A percentile compares a stretch with the other conserved stretches of the same genome.
Evolutionary conservation across 2,888 invertebrate genomes (phyloP).

Genomic region (Plebejus anna): DNA sequence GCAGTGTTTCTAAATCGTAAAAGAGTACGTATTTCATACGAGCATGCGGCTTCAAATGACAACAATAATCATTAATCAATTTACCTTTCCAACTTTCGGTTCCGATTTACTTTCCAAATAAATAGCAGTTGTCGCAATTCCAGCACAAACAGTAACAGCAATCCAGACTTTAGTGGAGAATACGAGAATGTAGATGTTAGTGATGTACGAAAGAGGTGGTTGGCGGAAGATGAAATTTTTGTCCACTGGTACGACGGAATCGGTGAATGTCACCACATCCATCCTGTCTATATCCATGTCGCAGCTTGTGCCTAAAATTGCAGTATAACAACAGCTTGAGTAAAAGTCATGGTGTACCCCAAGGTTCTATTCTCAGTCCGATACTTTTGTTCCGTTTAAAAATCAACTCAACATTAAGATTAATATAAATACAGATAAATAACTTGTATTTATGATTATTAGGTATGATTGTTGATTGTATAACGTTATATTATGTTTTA

Average conservation of each 20-base stretch:
- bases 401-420: not conserved
- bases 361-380: not conserved
- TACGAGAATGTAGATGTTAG: slow-evolving; percentile 83
- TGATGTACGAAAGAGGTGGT: slow-evolving; percentile 82
- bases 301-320: slow-evolving; percentile 56
- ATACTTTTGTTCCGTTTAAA: not conserved
- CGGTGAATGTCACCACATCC: slow-evolving; percentile 65
- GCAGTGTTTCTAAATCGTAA: not conserved
- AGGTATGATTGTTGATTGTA: no score
- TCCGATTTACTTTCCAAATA: slow-evolving; percentile 62
- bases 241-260: slow-evolving; percentile 63
- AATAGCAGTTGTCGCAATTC: slow-evolving; percentile 54
- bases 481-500: no score
- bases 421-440: not conserved
- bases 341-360: not conserved
- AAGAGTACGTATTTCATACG: not conserved
- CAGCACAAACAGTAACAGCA: slow-evolving; percentile 61
- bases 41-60: not conserved
- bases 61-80: no score
- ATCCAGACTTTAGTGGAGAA: slow-evolving; percentile 82
- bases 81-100: slow-evolving; percentile 1
- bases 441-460: no score
- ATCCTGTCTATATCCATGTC: slow-evolving; percentile 48
- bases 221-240: slow-evolving; percentile 81
- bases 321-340: not conserved